These are phyloP conservation scores for Dynastes maya DNA, from an alignment of 2,888 invertebrate species.

Conservation along the genomic window DNA sequence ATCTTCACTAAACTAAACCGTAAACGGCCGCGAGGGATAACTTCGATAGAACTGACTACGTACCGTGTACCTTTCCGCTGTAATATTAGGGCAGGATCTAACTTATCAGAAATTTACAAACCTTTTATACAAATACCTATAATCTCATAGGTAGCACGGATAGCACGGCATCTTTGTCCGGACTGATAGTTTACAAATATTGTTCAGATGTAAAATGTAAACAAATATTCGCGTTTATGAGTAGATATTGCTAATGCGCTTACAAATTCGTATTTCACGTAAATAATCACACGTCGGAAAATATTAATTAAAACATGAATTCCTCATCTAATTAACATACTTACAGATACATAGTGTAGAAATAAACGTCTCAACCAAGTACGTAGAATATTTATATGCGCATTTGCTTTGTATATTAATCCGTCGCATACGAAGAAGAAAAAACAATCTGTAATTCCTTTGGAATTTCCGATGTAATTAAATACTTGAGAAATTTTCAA, in stretches of 20 bases:
- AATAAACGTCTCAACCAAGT: too few species aligned
- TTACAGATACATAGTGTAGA: not conserved
- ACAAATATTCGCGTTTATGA: not conserved
- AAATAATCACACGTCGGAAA: too few species aligned
- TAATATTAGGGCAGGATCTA: not conserved
- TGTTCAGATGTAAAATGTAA: not conserved
- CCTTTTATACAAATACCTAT: conserved; percentile 6
- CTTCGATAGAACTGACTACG: not conserved
- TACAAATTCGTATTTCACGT: not conserved
- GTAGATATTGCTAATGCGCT: not conserved
- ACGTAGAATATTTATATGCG: too few species aligned
- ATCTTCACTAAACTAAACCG: not conserved
- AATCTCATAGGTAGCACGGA: conserved; percentile 1
- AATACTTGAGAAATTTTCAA: too few species aligned
- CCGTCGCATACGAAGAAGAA: too few species aligned
- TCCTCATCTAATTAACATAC: not conserved
- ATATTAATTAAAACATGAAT: too few species aligned
- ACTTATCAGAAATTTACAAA: not conserved
- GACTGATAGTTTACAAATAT: conserved; percentile 1
- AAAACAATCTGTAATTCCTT: too few species aligned
- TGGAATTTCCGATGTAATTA: too few species aligned
- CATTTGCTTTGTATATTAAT: too few species aligned
- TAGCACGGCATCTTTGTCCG: not conserved
- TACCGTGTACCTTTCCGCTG: not conserved
- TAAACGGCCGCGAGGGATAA: not conserved